Evolutionary conservation across 1,140 invertebrate species (phyloP).

Genomic region (Drosophila kanapiae): DNA sequence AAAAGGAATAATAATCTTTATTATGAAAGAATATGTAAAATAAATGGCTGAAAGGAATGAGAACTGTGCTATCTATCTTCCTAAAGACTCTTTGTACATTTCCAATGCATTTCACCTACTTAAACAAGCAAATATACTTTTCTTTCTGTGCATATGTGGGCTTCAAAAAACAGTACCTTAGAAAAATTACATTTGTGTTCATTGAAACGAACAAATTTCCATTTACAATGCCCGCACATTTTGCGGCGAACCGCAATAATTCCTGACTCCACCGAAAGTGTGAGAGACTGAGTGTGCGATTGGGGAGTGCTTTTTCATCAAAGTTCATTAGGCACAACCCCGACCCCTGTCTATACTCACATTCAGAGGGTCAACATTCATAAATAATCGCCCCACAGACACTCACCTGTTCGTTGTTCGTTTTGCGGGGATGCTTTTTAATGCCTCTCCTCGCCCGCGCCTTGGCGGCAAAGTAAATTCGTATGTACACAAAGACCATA

Average conservation of each 20-base stretch:
- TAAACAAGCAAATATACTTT: neutral
- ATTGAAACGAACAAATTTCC: conserved; percentile 66
- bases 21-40: neutral
- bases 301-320: conserved; percentile 24
- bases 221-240: conserved; percentile 49
- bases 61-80: neutral
- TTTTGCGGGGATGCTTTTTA: conserved; percentile 90
- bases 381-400: conserved; percentile 26
- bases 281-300: conserved; percentile 7
- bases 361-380: conserved; percentile 23
- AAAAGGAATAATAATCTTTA: neutral
- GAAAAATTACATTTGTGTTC: conserved; percentile 49
- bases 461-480: conserved; percentile 98
- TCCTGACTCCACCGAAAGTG: neutral
- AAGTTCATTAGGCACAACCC: conserved; percentile 51
- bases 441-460: conserved; percentile 94
- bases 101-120: neutral
- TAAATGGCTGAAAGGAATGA: neutral
- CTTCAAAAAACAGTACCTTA: neutral
- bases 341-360: neutral
- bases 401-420: conserved; percentile 87
- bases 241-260: conserved; percentile 20
- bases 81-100: neutral
- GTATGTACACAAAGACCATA: conserved; percentile 99
- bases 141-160: neutral